Evolutionary conservation across 2,888 invertebrate genomes (phyloP).

Genomic region (Pheosia tremula): DNA sequence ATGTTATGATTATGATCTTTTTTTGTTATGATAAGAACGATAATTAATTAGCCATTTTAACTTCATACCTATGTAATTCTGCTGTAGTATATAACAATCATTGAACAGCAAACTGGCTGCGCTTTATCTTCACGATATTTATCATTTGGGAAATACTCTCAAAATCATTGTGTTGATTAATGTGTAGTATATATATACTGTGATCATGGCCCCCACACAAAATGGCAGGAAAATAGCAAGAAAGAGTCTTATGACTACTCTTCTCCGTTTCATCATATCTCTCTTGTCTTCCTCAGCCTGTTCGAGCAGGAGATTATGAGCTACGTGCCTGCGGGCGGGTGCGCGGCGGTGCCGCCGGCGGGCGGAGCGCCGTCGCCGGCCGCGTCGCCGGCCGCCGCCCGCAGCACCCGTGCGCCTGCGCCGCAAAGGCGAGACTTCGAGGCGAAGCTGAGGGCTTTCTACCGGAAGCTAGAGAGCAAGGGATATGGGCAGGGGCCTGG

Average conservation of each 20-base stretch:
- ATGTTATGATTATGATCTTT: background rate
- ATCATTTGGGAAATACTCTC: slow-evolving; percentile 6
- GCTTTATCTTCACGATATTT: background rate
- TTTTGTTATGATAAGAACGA: background rate
- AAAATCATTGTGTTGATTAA: no score
- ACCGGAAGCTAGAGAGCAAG: slow-evolving; percentile 97
- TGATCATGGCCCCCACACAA: no score
- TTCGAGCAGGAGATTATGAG: slow-evolving; percentile 99
- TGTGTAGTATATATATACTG: no score
- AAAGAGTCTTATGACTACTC: no score
- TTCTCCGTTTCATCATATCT: background rate
- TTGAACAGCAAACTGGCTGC: background rate
- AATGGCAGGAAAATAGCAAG: no score
- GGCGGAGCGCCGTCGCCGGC: slow-evolving; percentile 89
- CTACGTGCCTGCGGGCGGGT: slow-evolving; percentile 90
- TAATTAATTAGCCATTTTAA: background rate
- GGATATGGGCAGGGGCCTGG: slow-evolving; percentile 99
- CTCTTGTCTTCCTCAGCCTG: slow-evolving; percentile 86
- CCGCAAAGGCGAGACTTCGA: slow-evolving; percentile 97
- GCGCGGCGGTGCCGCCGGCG: slow-evolving; percentile 76
- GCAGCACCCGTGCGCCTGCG: slow-evolving; percentile 93
- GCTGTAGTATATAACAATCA: background rate
- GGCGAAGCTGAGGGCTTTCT: slow-evolving; percentile 97
- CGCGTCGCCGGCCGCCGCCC: slow-evolving; percentile 92
- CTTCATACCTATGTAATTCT: background rate